Base-by-base conservation (phyloP, 2,797 vertebrate species). In the Dendrocincla tyrannina region DNA sequence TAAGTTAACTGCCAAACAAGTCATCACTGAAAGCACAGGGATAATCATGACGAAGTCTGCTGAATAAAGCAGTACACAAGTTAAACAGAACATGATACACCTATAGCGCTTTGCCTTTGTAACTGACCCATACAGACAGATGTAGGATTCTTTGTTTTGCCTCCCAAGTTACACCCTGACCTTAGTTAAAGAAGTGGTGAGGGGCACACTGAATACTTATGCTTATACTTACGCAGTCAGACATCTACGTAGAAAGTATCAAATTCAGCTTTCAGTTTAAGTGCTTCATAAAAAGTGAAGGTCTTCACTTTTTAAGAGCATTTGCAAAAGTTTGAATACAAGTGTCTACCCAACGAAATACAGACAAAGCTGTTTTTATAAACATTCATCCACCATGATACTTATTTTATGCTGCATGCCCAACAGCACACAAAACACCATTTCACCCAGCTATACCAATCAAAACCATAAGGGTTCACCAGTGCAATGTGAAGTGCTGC, bases 71-170 rank as follows among this genome's bases (percentile, higher is more conserved):
- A 59, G n/a, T 18, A 75, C 3, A 2, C 1, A 1, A 35, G 4
- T 68, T 77, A 41, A 84, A 58, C 0, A 85, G 13, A 25, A 6
- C 16, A 39, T 0, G 2, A 37, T 3, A 27, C 3, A 28, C 18
- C 50, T 8, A 5, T 9, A 7, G 27, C 6, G 11, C 24, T 75
- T 72, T 60, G 59, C 53, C 46, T 69, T 42, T 27, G 17, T 37
- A 79, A 75, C 37, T 74, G 35, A 35, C 19, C 35, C 55, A 30
- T 8, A 52, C 18, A 42, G 18, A 60, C 25, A 73, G 22, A 44
- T 3, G 5, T 2, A 8, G 13, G 11, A 56, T n/a, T 70, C 53
- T 53, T 73, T 11, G 10, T 47, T 80, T 59, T 70, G 56, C 32
- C 28, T 74, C 77, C 49, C 11, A 63, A 62, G 32, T 32, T 49